Conservation (phyloP, 2,888 invertebrate genomes). For the Brachyptera putata region DNA sequence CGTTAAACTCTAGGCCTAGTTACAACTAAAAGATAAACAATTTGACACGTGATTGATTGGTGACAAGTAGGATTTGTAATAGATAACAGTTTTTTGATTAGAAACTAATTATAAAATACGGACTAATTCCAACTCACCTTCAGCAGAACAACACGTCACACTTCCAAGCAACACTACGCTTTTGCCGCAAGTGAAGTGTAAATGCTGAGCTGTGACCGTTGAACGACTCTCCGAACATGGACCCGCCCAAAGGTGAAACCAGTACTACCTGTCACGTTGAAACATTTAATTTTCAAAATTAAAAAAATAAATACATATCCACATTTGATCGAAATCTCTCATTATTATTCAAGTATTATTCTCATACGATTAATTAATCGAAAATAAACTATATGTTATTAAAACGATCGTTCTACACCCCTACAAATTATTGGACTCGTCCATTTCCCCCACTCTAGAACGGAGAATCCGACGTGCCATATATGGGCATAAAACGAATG, state of each 20-base stretch:
- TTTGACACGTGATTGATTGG: not conserved
- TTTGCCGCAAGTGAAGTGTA: constrained; percentile 35
- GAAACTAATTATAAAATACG: not conserved
- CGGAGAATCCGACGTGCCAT: constrained; percentile 66
- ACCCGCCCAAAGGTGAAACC: constrained; percentile 32
- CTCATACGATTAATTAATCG: too few species aligned
- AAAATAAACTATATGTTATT: not conserved
- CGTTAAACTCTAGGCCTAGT: not conserved
- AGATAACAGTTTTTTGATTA: not conserved
- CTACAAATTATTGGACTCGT: constrained; percentile 41
- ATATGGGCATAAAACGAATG: constrained; percentile 75
- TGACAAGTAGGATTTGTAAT: not conserved
- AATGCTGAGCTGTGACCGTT: constrained; percentile 29
- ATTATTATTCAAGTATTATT: too few species aligned
- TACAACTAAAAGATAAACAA: not conserved
- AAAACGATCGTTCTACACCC: constrained; percentile 15
- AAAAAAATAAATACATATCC: constrained; percentile 6
- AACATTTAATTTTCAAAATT: not conserved
- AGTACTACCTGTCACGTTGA: not conserved
- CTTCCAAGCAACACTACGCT: constrained; percentile 31
- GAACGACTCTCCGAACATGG: constrained; percentile 31
- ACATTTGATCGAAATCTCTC: not conserved
- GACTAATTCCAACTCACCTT: constrained; percentile 28
- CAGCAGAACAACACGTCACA: constrained; percentile 28
- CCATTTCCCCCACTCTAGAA: constrained; percentile 51